phyloP scores from a whole-genome alignment of 2,888 invertebrate genomes.

The Allygus modestus region DNA sequence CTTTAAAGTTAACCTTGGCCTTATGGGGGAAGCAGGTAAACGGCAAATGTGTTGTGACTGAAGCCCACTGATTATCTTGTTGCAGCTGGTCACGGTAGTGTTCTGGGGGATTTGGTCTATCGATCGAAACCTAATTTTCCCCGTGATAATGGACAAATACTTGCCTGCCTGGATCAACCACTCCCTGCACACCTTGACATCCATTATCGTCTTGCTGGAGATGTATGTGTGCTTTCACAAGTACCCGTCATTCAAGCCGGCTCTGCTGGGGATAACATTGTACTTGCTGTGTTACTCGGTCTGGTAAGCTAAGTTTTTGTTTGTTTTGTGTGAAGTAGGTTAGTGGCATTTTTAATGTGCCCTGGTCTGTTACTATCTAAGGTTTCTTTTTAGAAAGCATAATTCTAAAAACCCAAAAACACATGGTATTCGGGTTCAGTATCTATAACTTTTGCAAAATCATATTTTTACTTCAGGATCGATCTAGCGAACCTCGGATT shows the following conservation, averaged over 20 bases:
- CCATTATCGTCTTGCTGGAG: slow-evolving; percentile 76
- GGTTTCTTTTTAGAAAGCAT: neutral
- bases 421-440: too few relatives aligned
- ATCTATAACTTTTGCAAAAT: too few relatives aligned
- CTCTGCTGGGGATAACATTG: slow-evolving; percentile 62
- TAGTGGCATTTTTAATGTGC: too few relatives aligned
- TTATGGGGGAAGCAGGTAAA: too few relatives aligned
- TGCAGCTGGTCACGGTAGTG: slow-evolving; percentile 77
- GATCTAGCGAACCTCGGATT: too few relatives aligned
- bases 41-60: too few relatives aligned
- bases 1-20: too few relatives aligned
- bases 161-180: slow-evolving; percentile 80
- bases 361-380: too few relatives aligned
- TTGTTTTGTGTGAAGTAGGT: neutral
- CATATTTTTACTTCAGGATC: too few relatives aligned
- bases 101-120: slow-evolving; percentile 78
- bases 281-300: slow-evolving; percentile 67
- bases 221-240: slow-evolving; percentile 72
- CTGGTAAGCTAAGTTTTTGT: slow-evolving; percentile 65
- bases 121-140: slow-evolving; percentile 79
- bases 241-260: slow-evolving; percentile 65
- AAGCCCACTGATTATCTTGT: slow-evolving; percentile 68
- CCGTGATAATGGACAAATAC: slow-evolving; percentile 76
- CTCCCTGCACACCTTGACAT: slow-evolving; percentile 78
- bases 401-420: too few relatives aligned